Percentiles rank a stretch among this genome's conserved stretches.
These are phyloP conservation scores for Dasyornis broadbenti DNA, from an alignment of 2,113 vertebrate species.

Conservation along the genomic window DNA sequence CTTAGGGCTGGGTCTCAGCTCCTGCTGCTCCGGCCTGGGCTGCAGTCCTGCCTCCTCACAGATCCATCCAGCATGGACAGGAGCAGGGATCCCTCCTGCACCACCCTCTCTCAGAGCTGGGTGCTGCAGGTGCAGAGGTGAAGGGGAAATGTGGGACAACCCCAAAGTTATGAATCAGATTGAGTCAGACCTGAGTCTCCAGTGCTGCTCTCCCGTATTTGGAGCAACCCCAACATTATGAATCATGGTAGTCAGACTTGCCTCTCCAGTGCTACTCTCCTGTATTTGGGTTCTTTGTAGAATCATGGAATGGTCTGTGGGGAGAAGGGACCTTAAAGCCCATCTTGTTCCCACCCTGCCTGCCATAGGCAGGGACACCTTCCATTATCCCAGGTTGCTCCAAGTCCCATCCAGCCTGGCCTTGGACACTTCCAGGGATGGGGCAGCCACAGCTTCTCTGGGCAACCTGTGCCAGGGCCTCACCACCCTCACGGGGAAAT, in stretches of 20 bases:
- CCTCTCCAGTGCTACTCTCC: background rate
- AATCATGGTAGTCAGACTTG: accelerated
- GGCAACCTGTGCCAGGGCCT: background rate
- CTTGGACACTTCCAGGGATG: background rate
- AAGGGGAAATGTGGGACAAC: background rate
- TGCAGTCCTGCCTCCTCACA: background rate
- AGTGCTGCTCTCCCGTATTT: background rate
- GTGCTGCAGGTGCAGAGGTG: background rate
- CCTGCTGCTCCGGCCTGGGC: background rate
- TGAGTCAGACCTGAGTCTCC: background rate
- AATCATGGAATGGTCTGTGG: background rate
- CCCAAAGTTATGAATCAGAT: accelerated
- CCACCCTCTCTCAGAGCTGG: background rate
- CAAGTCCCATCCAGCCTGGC: accelerated
- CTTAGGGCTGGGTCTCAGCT: background rate
- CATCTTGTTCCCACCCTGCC: background rate
- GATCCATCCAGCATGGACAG: background rate
- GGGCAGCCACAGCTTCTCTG: background rate
- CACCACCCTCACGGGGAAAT: background rate
- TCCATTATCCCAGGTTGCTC: background rate
- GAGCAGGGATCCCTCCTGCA: accelerated
- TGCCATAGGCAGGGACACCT: background rate
- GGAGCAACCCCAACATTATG: too few species aligned
- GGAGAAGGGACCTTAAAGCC: background rate
- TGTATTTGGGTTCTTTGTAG: background rate